phyloP scores from a whole-genome alignment of 2,888 invertebrate genomes.

The Choristoneura rosaceana region DNA sequence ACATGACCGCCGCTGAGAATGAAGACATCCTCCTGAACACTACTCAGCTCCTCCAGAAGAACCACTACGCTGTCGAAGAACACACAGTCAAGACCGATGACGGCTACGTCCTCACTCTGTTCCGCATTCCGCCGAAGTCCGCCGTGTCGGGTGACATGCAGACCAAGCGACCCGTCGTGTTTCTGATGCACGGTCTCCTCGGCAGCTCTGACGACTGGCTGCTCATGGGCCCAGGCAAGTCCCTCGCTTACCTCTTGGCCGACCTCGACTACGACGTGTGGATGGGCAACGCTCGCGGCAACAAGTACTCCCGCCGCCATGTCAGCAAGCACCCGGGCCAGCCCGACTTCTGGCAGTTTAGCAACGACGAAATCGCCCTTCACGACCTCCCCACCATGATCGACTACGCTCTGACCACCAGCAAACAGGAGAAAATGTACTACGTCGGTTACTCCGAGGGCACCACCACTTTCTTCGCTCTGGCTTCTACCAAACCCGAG shows the following conservation, averaged over 20 bases:
- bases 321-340: conserved; percentile 69
- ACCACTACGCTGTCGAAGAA: conserved; percentile 70
- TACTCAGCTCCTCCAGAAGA: conserved; percentile 66
- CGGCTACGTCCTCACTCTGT: conserved; percentile 74
- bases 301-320: conserved; percentile 71
- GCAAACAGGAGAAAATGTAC: conserved; percentile 67
- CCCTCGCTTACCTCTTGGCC: conserved; percentile 71
- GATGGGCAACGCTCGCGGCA: conserved; percentile 78
- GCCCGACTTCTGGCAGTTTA: conserved; percentile 76
- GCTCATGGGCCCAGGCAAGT: conserved; percentile 86
- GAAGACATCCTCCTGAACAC: conserved; percentile 59
- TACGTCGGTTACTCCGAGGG: conserved; percentile 75
- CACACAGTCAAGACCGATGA: conserved; percentile 74
- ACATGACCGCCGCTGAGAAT: conserved; percentile 51
- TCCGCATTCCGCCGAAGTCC: conserved; percentile 71
- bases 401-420: conserved; percentile 66
- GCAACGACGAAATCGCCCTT: conserved; percentile 75
- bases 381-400: conserved; percentile 78
- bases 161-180: conserved; percentile 70
- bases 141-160: conserved; percentile 48
- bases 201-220: conserved; percentile 89
- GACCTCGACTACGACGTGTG: conserved; percentile 79
- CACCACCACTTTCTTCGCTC: conserved; percentile 70
- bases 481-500: conserved; percentile 65
- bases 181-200: conserved; percentile 88